Evolutionary conservation across 2,797 vertebrate genomes (phyloP).

Genomic region (Poeciliopsis paucimaculata): DNA sequence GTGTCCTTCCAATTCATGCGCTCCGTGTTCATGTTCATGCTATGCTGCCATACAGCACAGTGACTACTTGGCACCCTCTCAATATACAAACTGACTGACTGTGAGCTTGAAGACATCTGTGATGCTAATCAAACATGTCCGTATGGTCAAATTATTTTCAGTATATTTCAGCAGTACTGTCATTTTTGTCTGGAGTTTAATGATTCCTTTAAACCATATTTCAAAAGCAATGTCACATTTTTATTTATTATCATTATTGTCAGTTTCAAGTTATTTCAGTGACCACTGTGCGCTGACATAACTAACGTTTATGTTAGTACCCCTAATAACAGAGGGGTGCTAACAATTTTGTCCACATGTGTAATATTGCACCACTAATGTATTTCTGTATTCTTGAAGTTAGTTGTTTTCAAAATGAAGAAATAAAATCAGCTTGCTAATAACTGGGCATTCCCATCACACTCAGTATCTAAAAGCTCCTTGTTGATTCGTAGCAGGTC

Average conservation of each 20-base stretch:
- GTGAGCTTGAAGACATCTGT: too few relatives aligned
- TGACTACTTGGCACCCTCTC: too few relatives aligned
- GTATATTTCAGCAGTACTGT: neutral
- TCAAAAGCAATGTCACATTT: neutral
- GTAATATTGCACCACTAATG: neutral
- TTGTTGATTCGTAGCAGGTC: slow-evolving; percentile 68
- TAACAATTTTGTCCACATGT: neutral
- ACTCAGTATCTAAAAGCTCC: slow-evolving; percentile 9
- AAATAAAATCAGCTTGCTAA: slow-evolving; percentile 13
- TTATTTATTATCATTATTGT: neutral
- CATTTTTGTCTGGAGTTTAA: neutral
- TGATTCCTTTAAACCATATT: neutral
- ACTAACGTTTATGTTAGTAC: too few relatives aligned
- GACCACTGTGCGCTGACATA: too few relatives aligned
- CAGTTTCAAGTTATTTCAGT: neutral
- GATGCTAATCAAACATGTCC: neutral
- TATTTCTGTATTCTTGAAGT: neutral
- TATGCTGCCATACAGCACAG: too few relatives aligned
- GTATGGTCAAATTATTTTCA: neutral
- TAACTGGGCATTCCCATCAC: neutral
- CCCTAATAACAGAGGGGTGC: too few relatives aligned
- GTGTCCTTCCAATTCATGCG: too few relatives aligned
- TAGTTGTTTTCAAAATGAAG: neutral
- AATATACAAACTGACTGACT: too few relatives aligned
- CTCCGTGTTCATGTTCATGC: too few relatives aligned